Percentiles rank a stretch among this genome's conserved stretches.
phyloP scores from a whole-genome alignment of 2,113 vertebrate genomes.

The Nymphicus hollandicus region DNA sequence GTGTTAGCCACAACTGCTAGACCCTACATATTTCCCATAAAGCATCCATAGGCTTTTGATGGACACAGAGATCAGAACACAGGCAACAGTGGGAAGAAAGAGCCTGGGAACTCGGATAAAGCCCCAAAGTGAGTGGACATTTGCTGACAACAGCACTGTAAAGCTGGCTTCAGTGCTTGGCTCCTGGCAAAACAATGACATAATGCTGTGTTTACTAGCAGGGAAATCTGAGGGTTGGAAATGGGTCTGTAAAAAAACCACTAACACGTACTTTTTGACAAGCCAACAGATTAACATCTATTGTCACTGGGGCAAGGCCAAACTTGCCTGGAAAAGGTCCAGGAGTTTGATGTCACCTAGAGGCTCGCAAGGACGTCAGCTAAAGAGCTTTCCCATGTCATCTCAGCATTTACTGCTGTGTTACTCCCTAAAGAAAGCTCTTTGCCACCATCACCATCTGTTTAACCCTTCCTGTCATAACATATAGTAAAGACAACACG shows the following conservation, averaged over 20 bases:
- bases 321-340: conserved; percentile 3
- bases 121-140: background rate
- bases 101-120: conserved; percentile 43
- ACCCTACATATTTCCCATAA: background rate
- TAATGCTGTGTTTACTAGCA: conserved; percentile 45
- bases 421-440: background rate
- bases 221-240: conserved; percentile 59
- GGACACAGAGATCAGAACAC: background rate
- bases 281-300: conserved; percentile 67
- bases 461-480: conserved; percentile 6
- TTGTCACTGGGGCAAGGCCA: conserved; percentile 69
- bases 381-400: conserved; percentile 20
- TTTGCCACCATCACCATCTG: background rate
- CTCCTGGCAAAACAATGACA: conserved; percentile 44
- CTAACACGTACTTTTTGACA: conserved; percentile 42
- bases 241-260: conserved; percentile 42
- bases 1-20: background rate
- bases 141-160: conserved; percentile 6
- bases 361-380: conserved; percentile 27
- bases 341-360: conserved; percentile 49
- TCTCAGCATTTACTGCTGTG: background rate
- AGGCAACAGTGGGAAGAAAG: background rate
- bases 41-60: background rate
- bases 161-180: conserved; percentile 40
- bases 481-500: fast-evolving